Evolutionary conservation across 2,888 invertebrate genomes (phyloP), one percentile per base, ranked within the genome.

Genomic region (Clivina fossor): DNA sequence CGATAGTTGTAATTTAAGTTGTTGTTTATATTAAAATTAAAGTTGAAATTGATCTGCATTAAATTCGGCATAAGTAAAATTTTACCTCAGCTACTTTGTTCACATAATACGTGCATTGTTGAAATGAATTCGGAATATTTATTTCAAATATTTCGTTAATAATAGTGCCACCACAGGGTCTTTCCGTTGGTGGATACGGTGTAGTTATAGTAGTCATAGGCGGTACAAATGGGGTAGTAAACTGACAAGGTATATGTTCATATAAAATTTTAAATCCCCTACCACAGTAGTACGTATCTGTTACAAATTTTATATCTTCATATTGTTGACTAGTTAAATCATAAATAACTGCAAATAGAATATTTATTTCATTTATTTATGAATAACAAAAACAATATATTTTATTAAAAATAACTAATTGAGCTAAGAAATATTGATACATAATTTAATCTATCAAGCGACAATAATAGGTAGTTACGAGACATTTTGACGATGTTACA

Each of bases 231-330:
- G 50, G 65, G 30, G 49, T 28, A 61, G 63, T 24, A 15, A 43
- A 2, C 51, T 54, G 38, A 60, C 74, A 74, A 1, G 68, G 67
- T 61, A 72, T 66, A 62, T 77, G 76, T 56, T 73, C 69, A 59
- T 74, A 78, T 26, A 67, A 66, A 16, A 70, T 72, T 32, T 66
- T 70, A 63, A 78, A 78, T 32, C 78, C 78, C 59, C 73, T 68
- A 37, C 73, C 72, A 59, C 72, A 71, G 28, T 68, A 69, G 33
- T 63, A 66, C 22, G 61, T 58, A 59, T 75, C 73, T 1, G 74
- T 70, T 20, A 70, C 65, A 59, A 78, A 76, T 53, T 64, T 64
- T 47, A 77, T 58, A 43, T 76, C 74, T 49, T 71, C 67, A 58
- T 63, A 65, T 32, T 71, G 60, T 16, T 61, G 63, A 40, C 59